phyloP scores from a whole-genome alignment of 2,113 vertebrate genomes.

The Carlito syrichta region DNA sequence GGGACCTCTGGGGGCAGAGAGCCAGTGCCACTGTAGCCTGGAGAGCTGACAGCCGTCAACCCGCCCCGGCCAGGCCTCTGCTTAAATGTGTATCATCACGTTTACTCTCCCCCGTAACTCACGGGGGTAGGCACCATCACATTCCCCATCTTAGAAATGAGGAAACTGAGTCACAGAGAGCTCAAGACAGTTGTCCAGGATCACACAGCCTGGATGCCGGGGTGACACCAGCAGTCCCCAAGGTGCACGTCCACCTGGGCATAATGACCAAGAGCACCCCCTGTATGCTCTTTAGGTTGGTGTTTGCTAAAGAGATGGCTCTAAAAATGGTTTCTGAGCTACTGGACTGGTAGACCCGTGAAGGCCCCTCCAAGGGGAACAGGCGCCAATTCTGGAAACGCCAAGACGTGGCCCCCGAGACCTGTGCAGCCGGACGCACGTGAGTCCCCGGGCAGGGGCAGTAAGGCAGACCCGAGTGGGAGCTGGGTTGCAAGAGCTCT shows the following conservation, averaged over 20 bases:
- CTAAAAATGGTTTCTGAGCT: not conserved
- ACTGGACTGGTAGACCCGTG: rapidly evolving
- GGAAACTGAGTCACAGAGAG: not conserved
- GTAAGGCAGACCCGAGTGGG: not conserved
- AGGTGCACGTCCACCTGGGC: not conserved
- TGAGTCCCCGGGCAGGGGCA: not conserved
- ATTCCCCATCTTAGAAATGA: not conserved
- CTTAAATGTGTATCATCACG: rapidly evolving
- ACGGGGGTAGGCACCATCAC: rapidly evolving
- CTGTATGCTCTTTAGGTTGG: not conserved
- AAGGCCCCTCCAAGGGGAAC: not conserved
- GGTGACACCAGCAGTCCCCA: too few species aligned
- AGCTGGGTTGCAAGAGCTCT: not conserved
- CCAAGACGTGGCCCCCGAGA: rapidly evolving
- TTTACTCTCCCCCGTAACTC: not conserved
- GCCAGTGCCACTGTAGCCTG: rapidly evolving
- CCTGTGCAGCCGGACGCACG: too few species aligned
- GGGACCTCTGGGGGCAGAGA: rapidly evolving
- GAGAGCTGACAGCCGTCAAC: rapidly evolving
- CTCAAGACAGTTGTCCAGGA: not conserved
- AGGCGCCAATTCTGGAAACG: not conserved
- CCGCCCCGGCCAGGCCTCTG: not conserved
- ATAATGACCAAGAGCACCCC: not conserved
- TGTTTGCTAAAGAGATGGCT: not conserved
- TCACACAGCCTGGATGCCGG: not conserved